Conservation (phyloP, 1,140 invertebrate genomes). For the Dryas iulia region DNA sequence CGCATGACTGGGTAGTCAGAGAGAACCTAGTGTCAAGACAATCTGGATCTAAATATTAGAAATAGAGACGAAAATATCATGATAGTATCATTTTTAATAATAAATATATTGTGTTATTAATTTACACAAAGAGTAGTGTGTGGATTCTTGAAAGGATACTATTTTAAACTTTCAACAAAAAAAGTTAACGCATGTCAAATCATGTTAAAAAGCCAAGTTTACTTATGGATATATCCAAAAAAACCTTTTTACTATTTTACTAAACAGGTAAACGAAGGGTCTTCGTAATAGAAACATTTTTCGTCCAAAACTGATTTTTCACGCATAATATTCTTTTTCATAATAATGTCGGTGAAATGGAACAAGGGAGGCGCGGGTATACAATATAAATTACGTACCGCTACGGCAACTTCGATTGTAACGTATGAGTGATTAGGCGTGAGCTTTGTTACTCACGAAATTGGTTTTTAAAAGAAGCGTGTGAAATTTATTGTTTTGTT, state of each 20-base stretch:
- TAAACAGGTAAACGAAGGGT: not conserved
- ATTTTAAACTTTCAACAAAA: no score
- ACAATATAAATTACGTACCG: not conserved
- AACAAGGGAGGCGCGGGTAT: not conserved
- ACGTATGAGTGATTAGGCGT: constrained; percentile 3
- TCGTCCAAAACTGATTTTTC: not conserved
- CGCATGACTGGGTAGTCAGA: no score
- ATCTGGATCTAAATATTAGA: no score
- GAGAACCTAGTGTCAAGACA: no score
- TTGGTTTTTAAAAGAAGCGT: not conserved
- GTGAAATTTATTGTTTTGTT: not conserved
- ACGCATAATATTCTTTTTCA: not conserved
- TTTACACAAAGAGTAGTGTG: no score
- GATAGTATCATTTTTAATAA: no score
- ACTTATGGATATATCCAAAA: no score
- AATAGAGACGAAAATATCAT: no score
- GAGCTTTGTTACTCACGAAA: not conserved
- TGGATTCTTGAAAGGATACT: no score
- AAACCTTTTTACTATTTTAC: not conserved
- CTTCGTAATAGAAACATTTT: not conserved
- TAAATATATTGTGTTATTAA: no score
- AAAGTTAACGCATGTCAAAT: no score
- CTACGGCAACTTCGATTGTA: not conserved
- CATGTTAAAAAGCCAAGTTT: no score
- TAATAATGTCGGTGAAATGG: not conserved